Conservation (phyloP, 2,113 vertebrate genomes). For the Salvelinus alpinus region DNA sequence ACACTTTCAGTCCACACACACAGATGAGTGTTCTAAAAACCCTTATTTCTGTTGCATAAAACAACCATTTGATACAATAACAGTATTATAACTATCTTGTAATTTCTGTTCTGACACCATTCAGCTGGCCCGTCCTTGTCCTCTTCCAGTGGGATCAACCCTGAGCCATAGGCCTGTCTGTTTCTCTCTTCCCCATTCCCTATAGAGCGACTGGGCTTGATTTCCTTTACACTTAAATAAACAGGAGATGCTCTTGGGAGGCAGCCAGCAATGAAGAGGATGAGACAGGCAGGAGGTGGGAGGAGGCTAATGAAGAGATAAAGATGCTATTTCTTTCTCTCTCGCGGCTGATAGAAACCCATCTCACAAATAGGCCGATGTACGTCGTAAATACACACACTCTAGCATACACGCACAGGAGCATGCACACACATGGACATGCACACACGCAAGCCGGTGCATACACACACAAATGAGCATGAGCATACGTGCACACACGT, state of each 20-base stretch:
- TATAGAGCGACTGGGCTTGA: slow-evolving; percentile 50
- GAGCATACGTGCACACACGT: background rate
- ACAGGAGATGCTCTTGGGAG: slow-evolving; percentile 56
- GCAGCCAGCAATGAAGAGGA: slow-evolving; percentile 55
- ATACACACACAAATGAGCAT: background rate
- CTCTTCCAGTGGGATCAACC: slow-evolving; percentile 50
- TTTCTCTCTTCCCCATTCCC: slow-evolving; percentile 16
- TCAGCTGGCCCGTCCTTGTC: slow-evolving; percentile 59
- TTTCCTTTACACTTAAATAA: slow-evolving; percentile 73
- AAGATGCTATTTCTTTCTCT: slow-evolving; percentile 51
- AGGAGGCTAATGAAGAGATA: slow-evolving; percentile 54
- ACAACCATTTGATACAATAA: no score
- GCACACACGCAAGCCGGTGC: background rate
- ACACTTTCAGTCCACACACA: no score
- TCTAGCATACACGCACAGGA: background rate
- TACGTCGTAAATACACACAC: background rate
- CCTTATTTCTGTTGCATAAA: no score
- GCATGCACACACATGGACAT: slow-evolving; percentile 14
- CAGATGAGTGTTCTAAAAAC: no score
- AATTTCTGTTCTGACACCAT: background rate
- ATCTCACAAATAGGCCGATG: background rate
- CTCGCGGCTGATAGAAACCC: slow-evolving; percentile 41
- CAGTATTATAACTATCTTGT: no score
- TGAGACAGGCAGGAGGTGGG: slow-evolving; percentile 32
- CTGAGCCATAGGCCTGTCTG: slow-evolving; percentile 42